phyloP scores from a whole-genome alignment of 2,797 vertebrate species.

The Hephaestus fuliginosus region DNA sequence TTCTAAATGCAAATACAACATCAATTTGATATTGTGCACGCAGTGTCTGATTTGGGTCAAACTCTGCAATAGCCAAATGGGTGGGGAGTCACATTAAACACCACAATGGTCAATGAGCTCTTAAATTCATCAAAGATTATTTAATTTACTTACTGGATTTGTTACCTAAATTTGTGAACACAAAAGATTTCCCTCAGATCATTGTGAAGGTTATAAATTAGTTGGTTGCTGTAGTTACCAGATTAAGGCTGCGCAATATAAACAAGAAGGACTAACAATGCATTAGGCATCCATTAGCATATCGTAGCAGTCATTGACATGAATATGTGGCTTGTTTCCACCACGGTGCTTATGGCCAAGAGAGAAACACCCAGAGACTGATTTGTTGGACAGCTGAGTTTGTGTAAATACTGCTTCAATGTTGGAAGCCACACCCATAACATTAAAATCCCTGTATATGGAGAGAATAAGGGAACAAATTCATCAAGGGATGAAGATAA shows the following conservation, averaged over 20 bases:
- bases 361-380: conserved; percentile 59
- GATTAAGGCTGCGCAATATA: conserved; percentile 23
- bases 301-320: conserved; percentile 21
- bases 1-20: conserved; percentile 39
- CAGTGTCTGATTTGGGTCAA: conserved; percentile 35
- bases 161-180: conserved; percentile 24
- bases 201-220: conserved; percentile 17
- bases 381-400: conserved; percentile 43
- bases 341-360: conserved; percentile 32
- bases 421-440: conserved; percentile 34
- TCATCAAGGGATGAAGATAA: neutral
- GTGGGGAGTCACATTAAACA: conserved; percentile 9
- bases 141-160: neutral
- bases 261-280: conserved; percentile 41
- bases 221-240: conserved; percentile 27
- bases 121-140: conserved; percentile 10
- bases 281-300: conserved; percentile 46
- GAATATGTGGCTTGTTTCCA: conserved; percentile 50
- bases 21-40: neutral
- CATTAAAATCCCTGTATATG: conserved; percentile 1
- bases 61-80: conserved; percentile 27
- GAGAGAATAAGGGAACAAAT: neutral
- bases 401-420: conserved; percentile 40
- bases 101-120: conserved; percentile 25
- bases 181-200: neutral